Conservation (phyloP, 2,113 vertebrate genomes). For the Columbina picui region DNA sequence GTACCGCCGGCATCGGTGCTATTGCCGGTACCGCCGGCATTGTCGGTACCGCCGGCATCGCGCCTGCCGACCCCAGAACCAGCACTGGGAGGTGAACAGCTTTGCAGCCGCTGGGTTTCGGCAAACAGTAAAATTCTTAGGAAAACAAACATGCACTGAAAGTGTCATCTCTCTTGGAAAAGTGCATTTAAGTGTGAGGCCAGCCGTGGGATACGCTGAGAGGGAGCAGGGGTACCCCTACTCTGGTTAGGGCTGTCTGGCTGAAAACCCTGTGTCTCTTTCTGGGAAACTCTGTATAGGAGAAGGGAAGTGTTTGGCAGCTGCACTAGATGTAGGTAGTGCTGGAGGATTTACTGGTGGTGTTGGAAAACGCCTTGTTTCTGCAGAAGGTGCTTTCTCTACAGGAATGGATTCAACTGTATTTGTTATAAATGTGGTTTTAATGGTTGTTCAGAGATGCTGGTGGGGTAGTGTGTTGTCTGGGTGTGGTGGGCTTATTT, state of each 20-base stretch:
- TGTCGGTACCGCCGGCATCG: too few relatives aligned
- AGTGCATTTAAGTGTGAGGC: background rate
- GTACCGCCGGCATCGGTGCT: too few relatives aligned
- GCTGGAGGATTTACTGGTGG: fast-evolving
- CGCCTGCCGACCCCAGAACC: too few relatives aligned
- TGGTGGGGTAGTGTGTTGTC: background rate
- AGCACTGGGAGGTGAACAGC: background rate
- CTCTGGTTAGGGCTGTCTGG: too few relatives aligned
- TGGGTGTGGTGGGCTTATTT: background rate
- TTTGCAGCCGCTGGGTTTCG: background rate
- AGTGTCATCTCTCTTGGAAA: background rate
- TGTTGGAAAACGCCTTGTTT: background rate
- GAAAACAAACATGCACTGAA: background rate
- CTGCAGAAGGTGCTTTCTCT: background rate
- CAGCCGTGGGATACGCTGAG: background rate
- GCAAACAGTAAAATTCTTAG: background rate
- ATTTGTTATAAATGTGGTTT: background rate
- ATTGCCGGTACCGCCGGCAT: too few relatives aligned
- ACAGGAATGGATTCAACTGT: fast-evolving
- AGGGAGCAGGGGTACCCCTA: background rate
- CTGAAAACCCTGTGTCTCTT: fast-evolving
- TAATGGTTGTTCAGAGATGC: background rate
- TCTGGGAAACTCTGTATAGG: fast-evolving
- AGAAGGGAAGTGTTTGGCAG: background rate
- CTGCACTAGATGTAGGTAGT: fast-evolving